Percentiles rank a stretch among this genome's conserved stretches.
These are phyloP conservation scores for Antheraea assamensis DNA, from an alignment of 2,888 invertebrate species.

Conservation along the genomic window DNA sequence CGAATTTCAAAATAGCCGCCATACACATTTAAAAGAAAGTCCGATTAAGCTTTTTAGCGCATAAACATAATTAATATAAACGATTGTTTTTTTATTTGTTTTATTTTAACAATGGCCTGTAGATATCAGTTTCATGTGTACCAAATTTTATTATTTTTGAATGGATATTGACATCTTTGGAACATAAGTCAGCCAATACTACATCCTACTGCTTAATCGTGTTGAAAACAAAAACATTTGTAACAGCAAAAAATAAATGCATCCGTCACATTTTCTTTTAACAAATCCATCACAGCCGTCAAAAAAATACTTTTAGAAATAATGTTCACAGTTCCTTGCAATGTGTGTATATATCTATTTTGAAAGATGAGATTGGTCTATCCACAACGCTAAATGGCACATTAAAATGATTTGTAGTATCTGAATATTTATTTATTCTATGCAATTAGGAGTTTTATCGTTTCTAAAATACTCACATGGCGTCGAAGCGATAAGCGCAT, in stretches of 20 bases:
- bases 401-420: constrained; percentile 23
- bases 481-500: constrained; percentile 9
- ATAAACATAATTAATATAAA: too few relatives aligned
- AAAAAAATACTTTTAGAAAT: background rate
- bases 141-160: too few relatives aligned
- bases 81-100: too few relatives aligned
- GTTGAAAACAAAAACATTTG: background rate
- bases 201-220: background rate
- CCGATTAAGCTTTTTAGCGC: too few relatives aligned
- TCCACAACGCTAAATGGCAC: constrained; percentile 19
- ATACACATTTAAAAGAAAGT: too few relatives aligned
- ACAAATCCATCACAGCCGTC: background rate
- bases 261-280: background rate
- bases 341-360: constrained; percentile 24
- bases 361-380: constrained; percentile 20
- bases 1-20: too few relatives aligned
- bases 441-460: constrained; percentile 23
- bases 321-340: background rate
- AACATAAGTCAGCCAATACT: background rate
- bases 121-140: too few relatives aligned
- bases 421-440: constrained; percentile 20
- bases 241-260: background rate
- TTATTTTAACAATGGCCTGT: too few relatives aligned
- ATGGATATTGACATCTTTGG: too few relatives aligned
- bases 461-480: constrained; percentile 9